These are phyloP conservation scores for Coleophora flavipennella DNA, from an alignment of 2,888 invertebrate genomes.

Conservation along the genomic window DNA sequence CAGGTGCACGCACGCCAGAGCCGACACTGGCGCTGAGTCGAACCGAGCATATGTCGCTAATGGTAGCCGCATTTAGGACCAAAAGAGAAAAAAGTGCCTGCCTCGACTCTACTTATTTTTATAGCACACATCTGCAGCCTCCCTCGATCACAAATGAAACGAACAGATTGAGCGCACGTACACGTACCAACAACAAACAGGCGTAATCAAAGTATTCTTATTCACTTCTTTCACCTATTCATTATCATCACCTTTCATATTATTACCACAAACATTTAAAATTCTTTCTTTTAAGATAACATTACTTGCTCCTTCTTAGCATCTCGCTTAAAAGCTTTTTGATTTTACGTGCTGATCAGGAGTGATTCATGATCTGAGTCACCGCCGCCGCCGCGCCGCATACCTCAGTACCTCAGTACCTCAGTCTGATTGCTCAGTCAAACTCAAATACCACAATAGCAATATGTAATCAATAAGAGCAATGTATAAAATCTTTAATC, in stretches of 20 bases:
- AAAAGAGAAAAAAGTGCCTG: slow-evolving; percentile 23
- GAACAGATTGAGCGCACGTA: background rate
- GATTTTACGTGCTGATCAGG: slow-evolving; percentile 6
- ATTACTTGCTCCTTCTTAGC: slow-evolving; percentile 5
- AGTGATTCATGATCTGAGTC: slow-evolving; percentile 39
- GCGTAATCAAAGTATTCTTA: too few species aligned
- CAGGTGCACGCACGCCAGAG: slow-evolving; percentile 45
- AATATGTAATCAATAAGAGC: too few species aligned
- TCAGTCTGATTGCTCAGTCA: slow-evolving; percentile 5
- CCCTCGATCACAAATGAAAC: background rate
- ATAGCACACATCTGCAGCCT: slow-evolving; percentile 4
- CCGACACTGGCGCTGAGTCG: slow-evolving; percentile 23
- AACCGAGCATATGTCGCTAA: slow-evolving; percentile 38
- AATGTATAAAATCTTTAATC: too few species aligned
- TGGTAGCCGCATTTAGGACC: slow-evolving; percentile 7
- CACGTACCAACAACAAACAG: too few species aligned
- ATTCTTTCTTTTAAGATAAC: slow-evolving; percentile 1
- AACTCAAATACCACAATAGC: background rate
- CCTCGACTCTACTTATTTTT: slow-evolving; percentile 6
- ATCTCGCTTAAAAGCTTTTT: slow-evolving; percentile 1
- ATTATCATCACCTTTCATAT: too few species aligned
- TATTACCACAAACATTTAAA: background rate
- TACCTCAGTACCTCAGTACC: too few species aligned
- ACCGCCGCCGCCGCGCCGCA: too few species aligned
- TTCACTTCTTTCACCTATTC: too few species aligned